Conservation (phyloP, 2,888 invertebrate genomes). For the Ceratothoa steindachneri region DNA sequence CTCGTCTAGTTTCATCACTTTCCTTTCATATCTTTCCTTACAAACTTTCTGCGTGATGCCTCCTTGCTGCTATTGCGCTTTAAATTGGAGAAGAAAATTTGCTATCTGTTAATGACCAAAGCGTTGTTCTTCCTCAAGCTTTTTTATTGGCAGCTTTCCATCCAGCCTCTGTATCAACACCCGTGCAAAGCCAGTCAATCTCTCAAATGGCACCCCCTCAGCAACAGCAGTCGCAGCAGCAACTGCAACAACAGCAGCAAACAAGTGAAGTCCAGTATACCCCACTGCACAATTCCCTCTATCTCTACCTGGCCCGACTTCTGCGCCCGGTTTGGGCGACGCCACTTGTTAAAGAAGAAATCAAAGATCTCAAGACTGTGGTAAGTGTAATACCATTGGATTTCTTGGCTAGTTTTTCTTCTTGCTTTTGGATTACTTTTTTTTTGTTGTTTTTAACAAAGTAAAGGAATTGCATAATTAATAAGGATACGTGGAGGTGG, state of each 20-base stretch:
- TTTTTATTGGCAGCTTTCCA: slow-evolving; percentile 43
- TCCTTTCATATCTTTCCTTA: too few relatives aligned
- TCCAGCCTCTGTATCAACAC: slow-evolving; percentile 38
- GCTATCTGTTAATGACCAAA: too few relatives aligned
- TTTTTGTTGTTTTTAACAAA: too few relatives aligned
- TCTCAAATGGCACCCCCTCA: not conserved
- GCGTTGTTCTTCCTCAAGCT: too few relatives aligned
- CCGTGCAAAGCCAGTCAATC: slow-evolving; percentile 21
- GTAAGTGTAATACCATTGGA: not conserved
- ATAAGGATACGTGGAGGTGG: too few relatives aligned
- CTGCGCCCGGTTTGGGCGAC: slow-evolving; percentile 83
- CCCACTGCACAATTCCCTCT: slow-evolving; percentile 88
- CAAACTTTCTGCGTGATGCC: too few relatives aligned
- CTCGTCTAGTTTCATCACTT: too few relatives aligned
- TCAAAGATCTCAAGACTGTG: not conserved
- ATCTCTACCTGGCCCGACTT: slow-evolving; percentile 82
- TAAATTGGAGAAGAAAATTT: too few relatives aligned
- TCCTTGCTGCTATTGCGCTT: too few relatives aligned
- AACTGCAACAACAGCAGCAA: slow-evolving; percentile 13
- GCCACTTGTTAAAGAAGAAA: slow-evolving; percentile 52
- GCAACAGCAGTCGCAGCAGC: not conserved
- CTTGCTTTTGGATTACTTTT: too few relatives aligned
- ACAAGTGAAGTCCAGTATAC: slow-evolving; percentile 57
- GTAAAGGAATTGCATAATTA: too few relatives aligned
- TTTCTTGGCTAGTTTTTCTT: too few relatives aligned